A percentile compares a stretch with the other conserved stretches of the same genome.
These are phyloP conservation scores for Phyllotreta striolata DNA, from an alignment of 2,888 invertebrate genomes.

Conservation along the genomic window DNA sequence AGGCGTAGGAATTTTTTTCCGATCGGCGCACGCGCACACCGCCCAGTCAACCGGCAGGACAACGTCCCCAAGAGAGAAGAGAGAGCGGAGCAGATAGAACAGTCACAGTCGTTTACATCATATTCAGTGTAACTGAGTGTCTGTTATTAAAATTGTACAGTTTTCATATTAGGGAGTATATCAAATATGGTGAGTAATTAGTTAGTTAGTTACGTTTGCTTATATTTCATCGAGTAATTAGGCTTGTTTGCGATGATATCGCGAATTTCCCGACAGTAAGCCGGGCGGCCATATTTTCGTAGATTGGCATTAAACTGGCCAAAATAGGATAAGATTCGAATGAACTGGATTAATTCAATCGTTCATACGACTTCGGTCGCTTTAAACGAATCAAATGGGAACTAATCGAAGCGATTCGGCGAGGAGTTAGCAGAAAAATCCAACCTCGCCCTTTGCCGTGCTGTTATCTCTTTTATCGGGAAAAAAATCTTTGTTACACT, in stretches of 20 bases:
- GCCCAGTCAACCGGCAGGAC: constrained; percentile 58
- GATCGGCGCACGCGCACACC: constrained; percentile 54
- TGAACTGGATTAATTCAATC: too few species aligned
- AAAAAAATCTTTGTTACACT: constrained; percentile 6
- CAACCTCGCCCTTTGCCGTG: constrained; percentile 27
- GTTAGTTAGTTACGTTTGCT: constrained; percentile 15
- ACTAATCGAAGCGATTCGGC: background rate
- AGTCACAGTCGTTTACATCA: constrained; percentile 55
- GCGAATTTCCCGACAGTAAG: constrained; percentile 23
- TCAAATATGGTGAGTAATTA: constrained; percentile 58
- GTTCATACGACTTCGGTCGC: too few species aligned
- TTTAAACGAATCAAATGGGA: too few species aligned
- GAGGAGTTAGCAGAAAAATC: constrained; percentile 7
- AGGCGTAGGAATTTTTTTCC: constrained; percentile 33
- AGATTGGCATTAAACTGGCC: constrained; percentile 29
- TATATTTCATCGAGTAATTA: constrained; percentile 13
- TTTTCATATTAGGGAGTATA: constrained; percentile 52
- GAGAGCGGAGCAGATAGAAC: too few species aligned
- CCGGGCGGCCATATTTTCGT: constrained; percentile 43
- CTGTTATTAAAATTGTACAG: constrained; percentile 50
- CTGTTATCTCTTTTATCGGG: constrained; percentile 6
- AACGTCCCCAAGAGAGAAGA: constrained; percentile 58
- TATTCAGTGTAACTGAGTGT: constrained; percentile 56
- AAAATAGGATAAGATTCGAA: constrained; percentile 19
- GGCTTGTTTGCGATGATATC: constrained; percentile 27